Evolutionary conservation across 2,888 invertebrate genomes (phyloP).

Genomic region (Aphrophora alni): DNA sequence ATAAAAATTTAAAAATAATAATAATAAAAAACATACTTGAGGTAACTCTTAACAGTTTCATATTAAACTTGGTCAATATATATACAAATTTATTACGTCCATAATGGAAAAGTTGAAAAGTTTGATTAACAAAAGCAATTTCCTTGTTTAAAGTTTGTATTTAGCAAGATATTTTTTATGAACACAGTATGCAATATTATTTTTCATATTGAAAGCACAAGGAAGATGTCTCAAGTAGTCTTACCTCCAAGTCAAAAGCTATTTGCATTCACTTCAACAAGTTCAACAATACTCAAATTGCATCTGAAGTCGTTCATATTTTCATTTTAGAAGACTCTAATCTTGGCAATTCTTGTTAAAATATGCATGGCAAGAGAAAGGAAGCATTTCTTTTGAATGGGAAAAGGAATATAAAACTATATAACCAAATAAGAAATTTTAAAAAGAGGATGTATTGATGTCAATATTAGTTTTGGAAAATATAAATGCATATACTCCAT

Average conservation of each 20-base stretch:
- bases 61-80: neutral
- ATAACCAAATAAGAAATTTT: no score
- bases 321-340: neutral
- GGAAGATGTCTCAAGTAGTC: neutral
- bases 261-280: neutral
- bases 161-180: neutral
- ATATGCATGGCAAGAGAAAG: neutral
- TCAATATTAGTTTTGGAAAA: no score
- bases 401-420: no score
- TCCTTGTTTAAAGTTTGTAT: neutral
- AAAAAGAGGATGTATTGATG: no score
- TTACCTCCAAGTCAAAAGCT: neutral
- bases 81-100: neutral
- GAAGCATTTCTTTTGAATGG: neutral
- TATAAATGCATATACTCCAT: no score
- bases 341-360: neutral
- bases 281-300: conserved; percentile 9
- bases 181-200: neutral
- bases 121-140: conserved; percentile 6
- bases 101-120: neutral
- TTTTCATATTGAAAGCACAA: conserved; percentile 3
- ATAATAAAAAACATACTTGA: neutral
- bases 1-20: conserved; percentile 3
- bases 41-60: neutral
- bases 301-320: neutral